Base-by-base conservation (phyloP, 2,113 vertebrate genomes). In the Saguinus midas region DNA sequence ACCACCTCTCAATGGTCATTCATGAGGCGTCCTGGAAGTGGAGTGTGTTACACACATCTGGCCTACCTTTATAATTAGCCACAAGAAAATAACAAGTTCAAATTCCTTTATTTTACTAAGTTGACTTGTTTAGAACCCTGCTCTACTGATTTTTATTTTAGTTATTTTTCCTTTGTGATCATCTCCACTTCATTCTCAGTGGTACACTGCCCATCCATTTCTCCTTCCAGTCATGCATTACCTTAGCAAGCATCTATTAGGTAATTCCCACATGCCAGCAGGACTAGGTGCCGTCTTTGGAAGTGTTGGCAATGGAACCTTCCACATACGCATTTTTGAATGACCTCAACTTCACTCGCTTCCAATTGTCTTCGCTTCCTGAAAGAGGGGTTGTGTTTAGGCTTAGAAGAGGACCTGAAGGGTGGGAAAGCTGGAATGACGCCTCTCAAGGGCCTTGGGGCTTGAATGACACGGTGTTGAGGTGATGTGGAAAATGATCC, bases 401-500 rank as follows among this genome's bases (percentile, higher is more conserved):
- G 83, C 48, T 40, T 32, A 76, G 68, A 89, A 55, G 27, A 91
- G 91, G 64, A 90, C 70, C n/a, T 8, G 12, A 52, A 58, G 55
- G 23, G 25, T 32, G 29, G 21, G 52, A 43, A 9, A n/a, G n/a
- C 21, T 25, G 45, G 72, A 81, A 82, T 35, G 91, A 72, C 72
- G 68, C 40, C 73, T 91, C 80, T 40, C 43, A 3, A 16, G 58
- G 32, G 52, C 20, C 68, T 23, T 16, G 6, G 72, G 81, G 50
- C 81, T 66, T 75, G 37, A 83, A 68, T 45, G 91, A 82, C 64
- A 75, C 0, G 2, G 35, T n/a, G 13, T 89, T 76, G 89, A 94
- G 86, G 40, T 43, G 45, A 45, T 45, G 48, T 57, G 91, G 80
- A 96, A 96, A 98, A 87, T 0, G 86, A 95, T 93, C 23, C 0